These are phyloP conservation scores for Siniperca obscura DNA, from an alignment of 2,797 vertebrate species.

Conservation along the genomic window DNA sequence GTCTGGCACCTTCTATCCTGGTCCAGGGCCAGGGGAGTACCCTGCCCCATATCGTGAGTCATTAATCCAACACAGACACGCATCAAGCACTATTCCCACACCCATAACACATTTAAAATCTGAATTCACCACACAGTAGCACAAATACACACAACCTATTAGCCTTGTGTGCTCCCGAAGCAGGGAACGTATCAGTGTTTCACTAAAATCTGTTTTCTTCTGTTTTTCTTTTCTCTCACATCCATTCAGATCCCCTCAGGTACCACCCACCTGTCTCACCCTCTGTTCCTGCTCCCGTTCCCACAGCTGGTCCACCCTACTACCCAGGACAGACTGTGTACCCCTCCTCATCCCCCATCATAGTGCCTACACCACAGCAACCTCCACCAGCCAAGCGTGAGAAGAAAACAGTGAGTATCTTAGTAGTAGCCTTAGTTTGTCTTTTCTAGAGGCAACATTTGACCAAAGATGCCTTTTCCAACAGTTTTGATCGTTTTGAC, in stretches of 20 bases:
- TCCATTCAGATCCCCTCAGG: conserved; percentile 79
- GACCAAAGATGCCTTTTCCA: background rate
- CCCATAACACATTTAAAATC: conserved; percentile 4
- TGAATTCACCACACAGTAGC: background rate
- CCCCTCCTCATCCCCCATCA: conserved; percentile 92
- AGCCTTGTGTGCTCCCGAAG: background rate
- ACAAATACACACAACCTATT: conserved; percentile 21
- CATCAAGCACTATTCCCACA: conserved; percentile 1
- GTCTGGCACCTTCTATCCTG: conserved; percentile 94
- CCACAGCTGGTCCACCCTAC: conserved; percentile 89
- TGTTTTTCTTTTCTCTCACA: conserved; percentile 20
- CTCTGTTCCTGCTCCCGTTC: conserved; percentile 76
- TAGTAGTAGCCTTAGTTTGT: conserved; percentile 33
- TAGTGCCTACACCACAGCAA: conserved; percentile 98
- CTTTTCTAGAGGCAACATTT: background rate
- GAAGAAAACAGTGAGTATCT: conserved; percentile 94
- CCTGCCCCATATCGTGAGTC: conserved; percentile 93
- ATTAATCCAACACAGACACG: conserved; percentile 18
- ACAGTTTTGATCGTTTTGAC: background rate
- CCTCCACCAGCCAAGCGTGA: conserved; percentile 95
- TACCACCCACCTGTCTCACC: conserved; percentile 80
- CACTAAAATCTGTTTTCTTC: conserved; percentile 38
- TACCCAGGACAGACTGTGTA: conserved; percentile 96
- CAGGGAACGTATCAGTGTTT: background rate
- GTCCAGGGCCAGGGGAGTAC: conserved; percentile 96